A percentile compares a stretch with the other conserved stretches of the same genome.
Evolutionary conservation across 2,797 vertebrate genomes (phyloP).

Genomic region (Ctenochaetus hawaiiensis): DNA sequence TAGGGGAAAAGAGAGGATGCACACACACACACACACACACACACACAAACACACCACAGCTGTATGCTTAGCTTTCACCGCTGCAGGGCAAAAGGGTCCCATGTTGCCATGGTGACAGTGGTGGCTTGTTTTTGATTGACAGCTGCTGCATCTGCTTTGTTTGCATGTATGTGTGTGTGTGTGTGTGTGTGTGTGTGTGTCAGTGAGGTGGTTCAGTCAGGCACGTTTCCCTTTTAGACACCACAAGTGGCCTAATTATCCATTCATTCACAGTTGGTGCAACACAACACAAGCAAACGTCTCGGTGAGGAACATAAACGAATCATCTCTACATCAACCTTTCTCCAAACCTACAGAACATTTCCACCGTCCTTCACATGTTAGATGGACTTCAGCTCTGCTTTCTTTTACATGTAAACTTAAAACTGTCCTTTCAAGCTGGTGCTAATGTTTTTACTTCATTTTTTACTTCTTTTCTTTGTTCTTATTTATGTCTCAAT

Average conservation of each 20-base stretch:
- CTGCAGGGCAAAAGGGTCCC: slow-evolving; percentile 30
- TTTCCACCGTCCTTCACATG: neutral
- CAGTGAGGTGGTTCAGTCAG: slow-evolving; percentile 29
- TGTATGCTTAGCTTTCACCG: neutral
- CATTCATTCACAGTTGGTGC: slow-evolving; percentile 53
- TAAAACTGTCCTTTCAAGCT: too few species aligned
- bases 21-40: slow-evolving; percentile 1
- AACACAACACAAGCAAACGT: slow-evolving; percentile 26
- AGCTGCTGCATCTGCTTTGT: slow-evolving; percentile 37
- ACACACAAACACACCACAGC: neutral
- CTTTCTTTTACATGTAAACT: too few species aligned
- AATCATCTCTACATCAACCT: slow-evolving; percentile 35
- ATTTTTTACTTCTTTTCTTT: too few species aligned
- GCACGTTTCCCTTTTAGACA: slow-evolving; percentile 54
- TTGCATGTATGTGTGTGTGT: slow-evolving; percentile 3
- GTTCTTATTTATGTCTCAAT: too few species aligned
- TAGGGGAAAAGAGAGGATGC: neutral
- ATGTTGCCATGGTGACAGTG: slow-evolving; percentile 58
- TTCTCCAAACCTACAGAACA: neutral
- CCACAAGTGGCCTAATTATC: slow-evolving; percentile 60
- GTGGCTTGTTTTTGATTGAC: slow-evolving; percentile 55
- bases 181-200: slow-evolving; percentile 30
- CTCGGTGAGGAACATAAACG: slow-evolving; percentile 33
- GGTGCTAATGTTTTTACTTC: too few species aligned
- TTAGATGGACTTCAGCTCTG: too few species aligned